Conservation (phyloP, 92 coral and sea anemone genomes). For the Epizoanthus stellaris region DNA sequence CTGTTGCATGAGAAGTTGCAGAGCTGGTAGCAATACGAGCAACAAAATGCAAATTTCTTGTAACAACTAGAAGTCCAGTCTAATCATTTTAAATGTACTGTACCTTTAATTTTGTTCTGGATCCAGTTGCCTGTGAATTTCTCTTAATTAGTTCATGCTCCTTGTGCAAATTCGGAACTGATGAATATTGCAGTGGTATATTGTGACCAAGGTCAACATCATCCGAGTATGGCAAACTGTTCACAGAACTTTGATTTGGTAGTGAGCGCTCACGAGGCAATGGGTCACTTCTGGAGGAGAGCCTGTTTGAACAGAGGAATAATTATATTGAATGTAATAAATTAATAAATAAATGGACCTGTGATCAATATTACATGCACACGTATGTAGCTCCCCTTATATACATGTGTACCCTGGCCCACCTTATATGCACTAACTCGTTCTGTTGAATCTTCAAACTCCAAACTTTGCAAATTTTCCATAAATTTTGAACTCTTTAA, state of each 20-base stretch:
- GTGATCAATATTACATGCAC: no score
- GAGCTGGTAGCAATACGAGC: no score
- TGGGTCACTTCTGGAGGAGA: constrained; percentile 57
- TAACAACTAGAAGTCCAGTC: no score
- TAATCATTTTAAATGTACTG: background rate
- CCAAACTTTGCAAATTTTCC: no score
- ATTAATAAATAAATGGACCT: no score
- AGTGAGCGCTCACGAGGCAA: constrained; percentile 2
- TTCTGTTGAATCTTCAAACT: no score
- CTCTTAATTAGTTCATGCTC: constrained; percentile 25
- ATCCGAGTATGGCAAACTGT: constrained; percentile 55
- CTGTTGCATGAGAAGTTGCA: no score
- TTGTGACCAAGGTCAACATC: constrained; percentile 45
- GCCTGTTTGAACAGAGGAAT: constrained; percentile 34
- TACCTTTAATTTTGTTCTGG: constrained; percentile 64
- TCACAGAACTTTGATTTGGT: constrained; percentile 47
- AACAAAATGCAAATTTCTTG: no score
- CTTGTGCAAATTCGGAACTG: constrained; percentile 61
- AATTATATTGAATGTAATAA: background rate
- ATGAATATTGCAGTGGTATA: constrained; percentile 42
- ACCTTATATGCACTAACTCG: no score
- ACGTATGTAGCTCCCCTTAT: no score
- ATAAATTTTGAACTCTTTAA: no score
- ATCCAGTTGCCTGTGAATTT: constrained; percentile 31
- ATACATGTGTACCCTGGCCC: no score